These are phyloP conservation scores for Apeira syringaria DNA, from an alignment of 2,888 invertebrate species.

Conservation along the genomic window DNA sequence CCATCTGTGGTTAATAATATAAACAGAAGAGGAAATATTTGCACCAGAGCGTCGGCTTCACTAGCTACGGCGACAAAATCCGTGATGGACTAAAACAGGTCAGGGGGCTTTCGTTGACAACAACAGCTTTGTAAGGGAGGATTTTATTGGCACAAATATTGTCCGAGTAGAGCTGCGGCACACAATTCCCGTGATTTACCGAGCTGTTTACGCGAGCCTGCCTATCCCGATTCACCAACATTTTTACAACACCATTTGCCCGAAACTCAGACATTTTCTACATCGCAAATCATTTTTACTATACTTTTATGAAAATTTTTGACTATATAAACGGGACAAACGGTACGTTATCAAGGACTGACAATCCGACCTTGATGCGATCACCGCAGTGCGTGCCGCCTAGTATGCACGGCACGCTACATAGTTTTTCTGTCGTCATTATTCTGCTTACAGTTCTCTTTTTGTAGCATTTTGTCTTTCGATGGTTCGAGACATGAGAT, in stretches of 20 bases:
- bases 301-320: constrained; percentile 59
- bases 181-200: constrained; percentile 75
- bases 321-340: constrained; percentile 28
- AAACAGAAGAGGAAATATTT: constrained; percentile 13
- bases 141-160: constrained; percentile 82
- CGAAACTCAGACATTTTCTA: constrained; percentile 64
- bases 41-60: constrained; percentile 29
- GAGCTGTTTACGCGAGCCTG: constrained; percentile 76
- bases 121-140: constrained; percentile 77
- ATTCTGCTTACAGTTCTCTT: constrained; percentile 25
- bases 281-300: constrained; percentile 65
- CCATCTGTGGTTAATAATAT: too few species aligned
- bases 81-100: constrained; percentile 70
- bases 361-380: constrained; percentile 27
- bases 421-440: constrained; percentile 26
- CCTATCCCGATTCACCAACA: constrained; percentile 64
- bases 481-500: constrained; percentile 16
- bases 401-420: constrained; percentile 24
- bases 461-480: constrained; percentile 23
- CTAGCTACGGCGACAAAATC: constrained; percentile 54
- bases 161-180: constrained; percentile 72
- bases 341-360: constrained; percentile 21
- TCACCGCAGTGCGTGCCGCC: constrained; percentile 28
- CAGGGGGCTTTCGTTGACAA: constrained; percentile 75
- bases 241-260: constrained; percentile 69